Base-by-base conservation (phyloP, 1,140 invertebrate genomes). In the Bombus huntii region DNA sequence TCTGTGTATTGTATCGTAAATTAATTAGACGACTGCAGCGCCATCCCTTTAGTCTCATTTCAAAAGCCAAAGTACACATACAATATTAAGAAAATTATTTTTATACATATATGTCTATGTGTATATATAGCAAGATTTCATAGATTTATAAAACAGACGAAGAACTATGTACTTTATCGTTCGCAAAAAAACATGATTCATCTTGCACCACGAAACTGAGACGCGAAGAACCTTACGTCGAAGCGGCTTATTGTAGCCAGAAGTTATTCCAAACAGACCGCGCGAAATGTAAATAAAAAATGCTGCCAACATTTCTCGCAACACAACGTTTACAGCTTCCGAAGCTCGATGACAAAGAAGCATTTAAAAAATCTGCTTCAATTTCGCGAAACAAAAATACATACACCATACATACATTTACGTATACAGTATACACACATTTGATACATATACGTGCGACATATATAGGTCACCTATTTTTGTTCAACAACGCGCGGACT, bases 391-490 rank as follows among this genome's bases (percentile, higher is more conserved):
- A 78, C 31, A 53, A 28, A 73, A 73, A 44, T 68, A 57, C 34
- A 44, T 34, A 31, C 31, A 2, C 15, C 62, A 15, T 65, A n/a
- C 13, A 15, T 13, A 31, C n/a, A 53, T 53, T 53, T 53, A 22
- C 62, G 62, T 65, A 34, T 68, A 68, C 5, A 68, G 9, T 9
- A 18, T 34, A 18, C 31, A 65, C 47, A 42, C 18, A 18, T 77
- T 39, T n/a, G 42, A 5, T n/a, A 44, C n/a, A 28, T 42, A n/a
- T 42, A 47, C n/a, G 25, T 10, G 75, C 8, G 3, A 39, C 31
- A 81, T 65, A 76, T 84, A 84, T 71, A 28, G 83, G 75, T 80
- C 53, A 80, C 76, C 83, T 84, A 84, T 84, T 84, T 84, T 31
- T 34, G 53, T 37, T 68, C 76, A 31, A 53, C 31, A 47, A 75